Evolutionary conservation across 1,140 invertebrate species (phyloP), one percentile per base, ranked within the genome.

Genomic region (Drosophila ohnishii): DNA sequence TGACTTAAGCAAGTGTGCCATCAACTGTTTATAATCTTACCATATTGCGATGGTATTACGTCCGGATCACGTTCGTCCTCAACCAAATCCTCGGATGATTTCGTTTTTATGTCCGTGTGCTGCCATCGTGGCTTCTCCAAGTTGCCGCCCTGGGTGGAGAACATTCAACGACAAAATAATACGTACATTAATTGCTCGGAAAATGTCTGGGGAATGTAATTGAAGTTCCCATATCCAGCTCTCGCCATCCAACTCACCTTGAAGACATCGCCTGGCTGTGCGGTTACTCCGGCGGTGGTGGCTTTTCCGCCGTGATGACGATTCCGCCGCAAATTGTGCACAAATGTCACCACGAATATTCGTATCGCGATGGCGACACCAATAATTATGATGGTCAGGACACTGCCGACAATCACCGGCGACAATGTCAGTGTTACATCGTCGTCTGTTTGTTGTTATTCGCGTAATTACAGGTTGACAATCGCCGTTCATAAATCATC

Each of bases 11-110:
- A 58, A 71, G 44, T 67, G 67, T 32, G 14, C 40, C 22, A 25
- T 25, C 16, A 39, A 40, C 34, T 65, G 28, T 81, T 66, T 65
- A 56, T 40, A 53, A 59, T 61, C 92, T 93, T 92, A 95, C 95
- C 95, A 78, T 94, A 95, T 92, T 95, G 95, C 55, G 94, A 95
- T 66, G 95, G 95, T 87, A 95, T 95, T 40, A 95, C 93, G 91
- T 95, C 95, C 19, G 95, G 95, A 92, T 95, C 95, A 87, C 94
- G 94, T 91, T 95, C 94, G 74, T 95, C 94, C 56, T 92, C 91
- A 28, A 91, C 85, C 56, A 91, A 75, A 77, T 91, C 90, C 60
- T 91, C 90, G 13, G 80, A 80, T 80, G 91, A 80, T 81, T 92
- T 92, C 28, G 90, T 90, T 80, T 92, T 92, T 63, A 90, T 89